Base-by-base conservation (phyloP, 2,888 invertebrate species). In the Iphiclides podalirius region DNA sequence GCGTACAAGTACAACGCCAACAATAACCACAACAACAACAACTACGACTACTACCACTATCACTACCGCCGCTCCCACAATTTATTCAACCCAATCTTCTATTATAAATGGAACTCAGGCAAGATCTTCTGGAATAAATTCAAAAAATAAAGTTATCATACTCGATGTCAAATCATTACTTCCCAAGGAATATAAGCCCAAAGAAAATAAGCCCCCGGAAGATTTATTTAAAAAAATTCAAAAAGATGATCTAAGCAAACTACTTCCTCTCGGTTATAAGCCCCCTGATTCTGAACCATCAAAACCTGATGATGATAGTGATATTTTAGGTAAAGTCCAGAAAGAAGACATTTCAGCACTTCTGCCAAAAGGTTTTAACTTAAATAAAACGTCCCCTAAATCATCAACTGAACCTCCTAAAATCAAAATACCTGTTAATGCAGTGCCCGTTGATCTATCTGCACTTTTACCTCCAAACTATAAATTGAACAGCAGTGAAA, bases 261-360 rank as follows among this genome's bases (percentile, higher is more conserved):
- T 93, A 39, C 75, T 94, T 53, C 94, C 94, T n/a, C 90, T 92
- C 6, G 93, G 92, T 1, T 94, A 90, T 61, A 94, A 93, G 59
- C 66, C 81, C 7, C 72, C 71, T 16, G 70, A 47, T 43, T 70
- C 81, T 26, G 85, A 87, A 54, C 52, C 58, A 1, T 47, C 71
- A 6, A 63, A 72, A 49, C 55, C 55, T 57, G n/a, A n/a, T n/a
- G 67, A 70, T 15, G 74, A 72, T 3, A 67, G 73, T 1, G 67
- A 63, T 40, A 66, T 74, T 50, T 58, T 81, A 37, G 75, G 74
- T 20, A 83, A 80, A 58, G 58, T 76, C 15, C 55, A 75, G 57
- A 64, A 73, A 60, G 53, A 77, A n/a, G 91, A 92, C 59, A 87
- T 92, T 37, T 81, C 90, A 7, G 79, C 90, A 47, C 75, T 93